Evolutionary conservation across 1,140 invertebrate species (phyloP), one percentile per base, ranked within the genome.

Genomic region (Heliothis subflexa): DNA sequence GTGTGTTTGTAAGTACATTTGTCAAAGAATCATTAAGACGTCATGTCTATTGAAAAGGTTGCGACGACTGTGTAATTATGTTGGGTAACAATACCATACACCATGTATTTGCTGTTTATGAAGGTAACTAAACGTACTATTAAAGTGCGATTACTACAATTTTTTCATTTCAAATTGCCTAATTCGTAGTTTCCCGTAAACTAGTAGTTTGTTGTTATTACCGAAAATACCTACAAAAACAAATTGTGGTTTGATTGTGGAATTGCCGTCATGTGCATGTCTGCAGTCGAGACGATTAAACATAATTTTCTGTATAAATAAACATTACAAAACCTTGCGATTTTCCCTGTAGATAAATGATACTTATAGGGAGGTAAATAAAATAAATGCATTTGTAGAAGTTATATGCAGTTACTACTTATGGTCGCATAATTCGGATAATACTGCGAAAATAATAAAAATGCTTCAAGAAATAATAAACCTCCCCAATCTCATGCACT

Each of bases 11-110:
- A 73, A 40, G 25, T 10, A 72, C 28, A 59, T 57, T 73, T 47
- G 71, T 73, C 55, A 70, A n/a, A 18, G 40, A 16, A 71, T 54
- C 52, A 71, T 55, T 71, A 55, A 18, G 55, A 59, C 54, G 40
- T 64, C 59, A 75, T 75, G 73, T 18, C 21, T 75, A 75, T 75
- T 75, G 73, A 75, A 52, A 25, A 61, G 73, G 47, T 64, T 52
- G 18, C 18, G 57, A 45, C 40, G 61, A 47, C 55, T 16, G 40
- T 59, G 55, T 74, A 74, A 74, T 74, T 59, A 57, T 18, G 71
- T 74, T 74, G 71, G 40, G 71, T 49, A 74, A 74, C 71, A 55
- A 57, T 47, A 74, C 45, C 45, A 55, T 74, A 59, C 25, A 57
- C n/a, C 47, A 12, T 47, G 10, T 45, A 54, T 13, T 16, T 25